Base-by-base conservation (phyloP, 1,140 invertebrate species). In the Penaeus chinensis region DNA sequence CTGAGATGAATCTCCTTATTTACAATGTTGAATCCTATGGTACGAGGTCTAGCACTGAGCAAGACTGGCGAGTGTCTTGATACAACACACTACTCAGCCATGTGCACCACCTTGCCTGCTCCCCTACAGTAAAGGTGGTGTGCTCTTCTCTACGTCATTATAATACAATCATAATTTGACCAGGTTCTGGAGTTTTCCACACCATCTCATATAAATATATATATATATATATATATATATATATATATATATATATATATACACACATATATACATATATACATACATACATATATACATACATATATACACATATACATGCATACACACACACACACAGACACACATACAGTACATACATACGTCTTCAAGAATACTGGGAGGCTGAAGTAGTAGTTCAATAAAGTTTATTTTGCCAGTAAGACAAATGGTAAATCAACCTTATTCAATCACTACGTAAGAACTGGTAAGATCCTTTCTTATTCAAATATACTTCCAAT, bases 61-160 rank as follows among this genome's bases (percentile, higher is more conserved):
- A 47, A 47, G 22, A 65, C 81, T 69, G 65, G 81, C 74, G 69
- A 82, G 61, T 82, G 86, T 87, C 66, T 87, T 87, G 86, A 87
- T 87, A 82, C 86, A 87, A 87, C 63, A 87, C 86, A 82, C n/a
- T 61, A 60, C 60, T 62, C 61, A 69, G 81, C 80, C 69, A 47
- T 62, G 20, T 71, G 42, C 69, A 87, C 71, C 86, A 87, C 86
- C 80, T 69, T 78, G 80, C 37, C 86, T 87, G 86, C 86, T 83
- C 86, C 86, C 86, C 69, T 77, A 81, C 86, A 87, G 85, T 76
- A 27, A 76, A 65, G 80, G 86, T 83, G 80, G 71, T 82, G 69
- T 27, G 54, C 63, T 32, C 63, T 69, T 42, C 62, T n/a, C 19
- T 22, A 37, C 54, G 10, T 54, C 54, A 54, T 54, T 54, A 54